phyloP scores from a whole-genome alignment of 2,888 invertebrate species.

The Cephus rjabovi region DNA sequence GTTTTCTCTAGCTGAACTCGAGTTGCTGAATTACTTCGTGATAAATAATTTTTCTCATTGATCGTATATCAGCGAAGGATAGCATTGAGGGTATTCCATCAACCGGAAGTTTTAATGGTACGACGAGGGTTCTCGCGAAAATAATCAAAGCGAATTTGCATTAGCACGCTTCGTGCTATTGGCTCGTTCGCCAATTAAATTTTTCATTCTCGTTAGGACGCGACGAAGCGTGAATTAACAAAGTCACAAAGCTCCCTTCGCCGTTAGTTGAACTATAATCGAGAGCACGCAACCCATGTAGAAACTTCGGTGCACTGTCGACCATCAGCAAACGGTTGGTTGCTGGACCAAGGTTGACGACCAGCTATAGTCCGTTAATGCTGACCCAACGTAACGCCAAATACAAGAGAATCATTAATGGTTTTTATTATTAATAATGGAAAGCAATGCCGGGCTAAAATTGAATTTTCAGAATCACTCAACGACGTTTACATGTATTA shows the following conservation, averaged over 20 bases:
- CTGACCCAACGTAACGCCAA: too few species aligned
- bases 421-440: too few species aligned
- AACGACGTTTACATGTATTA: too few species aligned
- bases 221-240: constrained; percentile 38
- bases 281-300: background rate
- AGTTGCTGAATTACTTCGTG: background rate
- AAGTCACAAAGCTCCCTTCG: constrained; percentile 46
- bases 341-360: too few species aligned
- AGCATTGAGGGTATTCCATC: background rate
- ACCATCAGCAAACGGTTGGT: too few species aligned
- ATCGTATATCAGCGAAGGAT: background rate
- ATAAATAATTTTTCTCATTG: background rate
- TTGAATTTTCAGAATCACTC: too few species aligned
- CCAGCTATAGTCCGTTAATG: too few species aligned
- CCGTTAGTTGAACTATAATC: constrained; percentile 27
- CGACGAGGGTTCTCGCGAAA: constrained; percentile 20
- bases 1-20: background rate
- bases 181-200: constrained; percentile 42
- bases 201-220: constrained; percentile 42
- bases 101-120: constrained; percentile 34
- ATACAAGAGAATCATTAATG: too few species aligned
- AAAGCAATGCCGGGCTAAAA: too few species aligned
- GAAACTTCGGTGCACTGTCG: too few species aligned
- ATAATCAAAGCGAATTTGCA: constrained; percentile 55
- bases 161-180: constrained; percentile 46